These are phyloP conservation scores for Esox niger DNA, from an alignment of 2,113 vertebrate species.

Conservation along the genomic window DNA sequence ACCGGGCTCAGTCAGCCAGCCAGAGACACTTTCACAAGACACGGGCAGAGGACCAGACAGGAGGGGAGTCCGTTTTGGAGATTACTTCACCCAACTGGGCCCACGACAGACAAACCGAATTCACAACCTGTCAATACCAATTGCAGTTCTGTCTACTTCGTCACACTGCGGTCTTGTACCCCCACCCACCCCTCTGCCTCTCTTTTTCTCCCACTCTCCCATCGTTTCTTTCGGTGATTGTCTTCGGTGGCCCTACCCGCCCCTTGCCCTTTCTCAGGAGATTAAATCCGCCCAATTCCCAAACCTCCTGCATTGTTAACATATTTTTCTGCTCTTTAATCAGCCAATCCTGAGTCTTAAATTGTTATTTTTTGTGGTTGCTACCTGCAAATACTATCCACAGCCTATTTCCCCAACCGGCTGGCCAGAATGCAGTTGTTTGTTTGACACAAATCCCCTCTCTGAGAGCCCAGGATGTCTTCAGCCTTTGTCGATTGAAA, in stretches of 20 bases:
- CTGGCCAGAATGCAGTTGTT: neutral
- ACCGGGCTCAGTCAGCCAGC: neutral
- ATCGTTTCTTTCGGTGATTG: constrained; percentile 6
- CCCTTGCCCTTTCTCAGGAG: neutral
- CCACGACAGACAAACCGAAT: constrained; percentile 52
- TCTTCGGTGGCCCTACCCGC: neutral
- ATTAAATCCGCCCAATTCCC: neutral
- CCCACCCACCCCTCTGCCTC: constrained; percentile 12
- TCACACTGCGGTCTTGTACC: constrained; percentile 4
- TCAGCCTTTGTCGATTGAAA: no score
- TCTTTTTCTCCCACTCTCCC: constrained; percentile 21
- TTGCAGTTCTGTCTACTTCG: constrained; percentile 61
- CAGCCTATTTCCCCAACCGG: neutral
- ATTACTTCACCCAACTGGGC: neutral
- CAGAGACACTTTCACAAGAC: neutral
- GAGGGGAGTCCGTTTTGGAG: neutral
- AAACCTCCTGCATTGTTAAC: no score
- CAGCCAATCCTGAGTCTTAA: neutral
- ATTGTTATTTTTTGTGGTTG: neutral
- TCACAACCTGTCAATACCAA: constrained; percentile 85
- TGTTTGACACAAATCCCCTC: neutral
- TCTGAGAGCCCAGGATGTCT: no score
- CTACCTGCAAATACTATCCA: neutral
- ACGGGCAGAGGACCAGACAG: neutral
- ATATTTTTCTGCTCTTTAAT: neutral